phyloP scores from a whole-genome alignment of 2,797 vertebrate species.

The Hyperoplus immaculatus region DNA sequence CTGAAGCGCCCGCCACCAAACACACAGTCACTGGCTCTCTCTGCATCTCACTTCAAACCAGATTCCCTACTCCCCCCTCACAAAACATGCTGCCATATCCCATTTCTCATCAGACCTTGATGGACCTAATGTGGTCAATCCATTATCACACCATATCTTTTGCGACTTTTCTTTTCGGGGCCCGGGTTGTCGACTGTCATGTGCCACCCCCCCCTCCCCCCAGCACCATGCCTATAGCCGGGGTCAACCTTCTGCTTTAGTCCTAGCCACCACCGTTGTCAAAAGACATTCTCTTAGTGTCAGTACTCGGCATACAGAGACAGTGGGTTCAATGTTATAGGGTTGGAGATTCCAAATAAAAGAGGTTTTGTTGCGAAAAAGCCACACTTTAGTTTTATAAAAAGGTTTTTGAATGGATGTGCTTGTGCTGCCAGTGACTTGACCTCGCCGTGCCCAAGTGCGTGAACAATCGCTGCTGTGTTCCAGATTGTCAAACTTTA shows the following conservation, averaged over 20 bases:
- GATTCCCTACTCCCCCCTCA: slow-evolving; percentile 65
- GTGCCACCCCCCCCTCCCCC: slow-evolving; percentile 48
- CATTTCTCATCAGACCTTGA: slow-evolving; percentile 74
- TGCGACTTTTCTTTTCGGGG: slow-evolving; percentile 53
- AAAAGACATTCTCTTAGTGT: slow-evolving; percentile 72
- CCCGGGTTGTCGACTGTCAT: slow-evolving; percentile 41
- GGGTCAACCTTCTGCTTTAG: slow-evolving; percentile 67
- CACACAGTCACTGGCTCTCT: slow-evolving; percentile 48
- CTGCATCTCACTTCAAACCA: slow-evolving; percentile 62
- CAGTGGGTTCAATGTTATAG: slow-evolving; percentile 67
- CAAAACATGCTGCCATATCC: slow-evolving; percentile 77
- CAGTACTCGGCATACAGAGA: slow-evolving; percentile 55
- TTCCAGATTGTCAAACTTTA: slow-evolving; percentile 56
- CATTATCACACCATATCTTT: slow-evolving; percentile 69
- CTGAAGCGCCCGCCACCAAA: slow-evolving; percentile 54
- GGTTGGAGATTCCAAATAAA: slow-evolving; percentile 51
- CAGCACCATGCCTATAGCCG: slow-evolving; percentile 20
- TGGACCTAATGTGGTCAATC: slow-evolving; percentile 76
- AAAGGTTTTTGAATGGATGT: slow-evolving; percentile 69
- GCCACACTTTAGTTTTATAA: slow-evolving; percentile 69
- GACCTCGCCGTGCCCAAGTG: slow-evolving; percentile 61
- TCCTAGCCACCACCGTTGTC: slow-evolving; percentile 74
- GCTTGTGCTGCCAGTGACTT: slow-evolving; percentile 73
- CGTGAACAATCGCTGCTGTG: slow-evolving; percentile 64
- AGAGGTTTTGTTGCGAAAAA: slow-evolving; percentile 64